A percentile compares a stretch with the other conserved stretches of the same genome.
phyloP scores from a whole-genome alignment of 2,113 vertebrate species.

The Nothoprocta pentlandii region DNA sequence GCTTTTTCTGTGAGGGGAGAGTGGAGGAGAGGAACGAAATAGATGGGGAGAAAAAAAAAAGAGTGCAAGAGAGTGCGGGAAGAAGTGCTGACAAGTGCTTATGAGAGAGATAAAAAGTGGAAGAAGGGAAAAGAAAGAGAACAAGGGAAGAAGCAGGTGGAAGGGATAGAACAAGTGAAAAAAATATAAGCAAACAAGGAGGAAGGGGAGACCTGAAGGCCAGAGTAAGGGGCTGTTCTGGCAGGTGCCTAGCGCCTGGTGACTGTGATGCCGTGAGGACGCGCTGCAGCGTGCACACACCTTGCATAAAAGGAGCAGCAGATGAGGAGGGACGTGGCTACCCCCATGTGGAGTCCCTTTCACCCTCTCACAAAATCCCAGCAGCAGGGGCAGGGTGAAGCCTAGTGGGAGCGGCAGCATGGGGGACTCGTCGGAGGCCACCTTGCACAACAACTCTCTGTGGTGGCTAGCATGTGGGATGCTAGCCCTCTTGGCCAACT shows the following conservation, averaged over 20 bases:
- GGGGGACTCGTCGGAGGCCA: conserved; percentile 80
- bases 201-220: background rate
- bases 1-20: conserved; percentile 22
- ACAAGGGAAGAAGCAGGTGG: background rate
- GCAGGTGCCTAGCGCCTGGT: background rate
- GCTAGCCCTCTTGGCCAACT: conserved; percentile 83
- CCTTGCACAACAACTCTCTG: conserved; percentile 81
- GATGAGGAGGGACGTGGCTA: conserved; percentile 35
- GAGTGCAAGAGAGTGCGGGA: background rate
- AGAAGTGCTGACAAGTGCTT: conserved; percentile 3
- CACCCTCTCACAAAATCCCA: background rate
- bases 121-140: conserved; percentile 9
- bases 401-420: conserved; percentile 69
- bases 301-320: background rate
- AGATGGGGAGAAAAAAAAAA: conserved; percentile 36
- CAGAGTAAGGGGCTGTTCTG: background rate
- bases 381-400: conserved; percentile 60
- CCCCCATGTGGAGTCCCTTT: conserved; percentile 49
- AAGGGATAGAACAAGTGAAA: conserved; percentile 2
- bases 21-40: background rate
- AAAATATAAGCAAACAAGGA: background rate
- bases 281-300: background rate
- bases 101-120: conserved; percentile 14
- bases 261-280: conserved; percentile 38
- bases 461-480: conserved; percentile 87